Conservation (phyloP, 2,888 invertebrate species). For the Drosophila kanekoi region DNA sequence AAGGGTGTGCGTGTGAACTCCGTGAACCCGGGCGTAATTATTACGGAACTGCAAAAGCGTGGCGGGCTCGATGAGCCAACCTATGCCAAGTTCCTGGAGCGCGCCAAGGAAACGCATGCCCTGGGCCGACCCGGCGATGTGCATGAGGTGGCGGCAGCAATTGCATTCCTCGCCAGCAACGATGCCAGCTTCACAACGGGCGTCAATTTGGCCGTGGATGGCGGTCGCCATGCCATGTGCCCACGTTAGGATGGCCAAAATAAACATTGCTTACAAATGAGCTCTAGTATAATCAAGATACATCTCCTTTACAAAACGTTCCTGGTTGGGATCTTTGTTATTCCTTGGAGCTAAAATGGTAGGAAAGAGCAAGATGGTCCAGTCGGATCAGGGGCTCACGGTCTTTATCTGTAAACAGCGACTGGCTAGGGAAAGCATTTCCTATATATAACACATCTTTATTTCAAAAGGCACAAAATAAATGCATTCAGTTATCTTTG, state of each 20-base stretch:
- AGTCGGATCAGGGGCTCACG: too few relatives aligned
- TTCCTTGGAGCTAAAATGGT: too few relatives aligned
- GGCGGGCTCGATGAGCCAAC: constrained; percentile 93
- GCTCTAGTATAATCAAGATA: background rate
- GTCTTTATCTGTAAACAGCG: too few relatives aligned
- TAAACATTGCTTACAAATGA: constrained; percentile 1
- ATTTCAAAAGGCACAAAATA: constrained; percentile 22
- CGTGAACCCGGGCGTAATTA: constrained; percentile 95
- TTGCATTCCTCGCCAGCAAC: constrained; percentile 96
- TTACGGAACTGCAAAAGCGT: constrained; percentile 94
- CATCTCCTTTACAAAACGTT: background rate
- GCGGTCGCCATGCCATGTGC: constrained; percentile 97
- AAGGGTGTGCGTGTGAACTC: constrained; percentile 95
- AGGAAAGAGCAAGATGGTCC: too few relatives aligned
- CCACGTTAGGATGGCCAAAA: constrained; percentile 89
- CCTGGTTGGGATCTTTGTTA: too few relatives aligned
- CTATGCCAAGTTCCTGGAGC: constrained; percentile 93
- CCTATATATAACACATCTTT: background rate
- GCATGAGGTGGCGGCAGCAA: constrained; percentile 94
- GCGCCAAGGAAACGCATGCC: constrained; percentile 94
- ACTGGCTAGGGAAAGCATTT: too few relatives aligned
- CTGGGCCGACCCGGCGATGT: constrained; percentile 93
- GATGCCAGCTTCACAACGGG: constrained; percentile 96
- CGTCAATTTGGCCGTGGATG: constrained; percentile 95
- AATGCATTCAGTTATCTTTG: constrained; percentile 44